These are phyloP conservation scores for Drosophila subquinaria DNA, from an alignment of 2,888 invertebrate genomes.

Conservation along the genomic window DNA sequence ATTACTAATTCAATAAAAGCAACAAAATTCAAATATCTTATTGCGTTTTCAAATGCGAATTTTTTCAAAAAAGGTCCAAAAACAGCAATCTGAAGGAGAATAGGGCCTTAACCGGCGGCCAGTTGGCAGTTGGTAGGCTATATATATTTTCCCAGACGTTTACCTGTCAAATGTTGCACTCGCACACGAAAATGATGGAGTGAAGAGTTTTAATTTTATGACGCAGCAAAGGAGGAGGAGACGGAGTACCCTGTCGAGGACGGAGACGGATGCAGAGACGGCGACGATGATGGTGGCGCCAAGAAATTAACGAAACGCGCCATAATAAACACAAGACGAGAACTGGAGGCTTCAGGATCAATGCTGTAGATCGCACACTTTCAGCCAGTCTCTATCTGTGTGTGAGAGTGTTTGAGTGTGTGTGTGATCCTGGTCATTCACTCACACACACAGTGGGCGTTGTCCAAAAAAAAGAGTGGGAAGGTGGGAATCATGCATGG, in stretches of 20 bases:
- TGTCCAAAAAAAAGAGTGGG: neutral
- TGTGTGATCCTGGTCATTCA: constrained; percentile 34
- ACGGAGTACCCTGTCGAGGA: constrained; percentile 10
- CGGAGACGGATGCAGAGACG: constrained; percentile 29
- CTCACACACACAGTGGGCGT: constrained; percentile 42
- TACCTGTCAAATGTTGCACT: constrained; percentile 83
- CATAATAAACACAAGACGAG: constrained; percentile 74
- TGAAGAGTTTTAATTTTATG: constrained; percentile 84
- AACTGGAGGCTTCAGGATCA: constrained; percentile 47
- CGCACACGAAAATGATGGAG: constrained; percentile 83
- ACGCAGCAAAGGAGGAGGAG: constrained; percentile 76
- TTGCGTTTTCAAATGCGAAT: no score
- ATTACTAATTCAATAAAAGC: no score
- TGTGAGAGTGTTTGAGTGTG: constrained; percentile 7
- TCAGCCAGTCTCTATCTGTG: constrained; percentile 11
- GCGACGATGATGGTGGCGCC: constrained; percentile 70
- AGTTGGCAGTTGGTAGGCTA: constrained; percentile 49
- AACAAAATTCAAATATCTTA: no score
- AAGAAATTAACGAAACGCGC: constrained; percentile 81
- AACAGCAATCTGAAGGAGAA: no score
- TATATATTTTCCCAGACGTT: constrained; percentile 72
- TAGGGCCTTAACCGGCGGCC: constrained; percentile 60
- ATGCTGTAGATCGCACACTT: constrained; percentile 49
- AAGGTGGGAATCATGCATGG: constrained; percentile 45
- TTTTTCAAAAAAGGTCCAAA: no score